A percentile compares a stretch with the other conserved stretches of the same genome.
Evolutionary conservation across 30 jellyfish, hydroid and myxozoan genomes (phyloP).

Genomic region (Nemopilema nomurai): DNA sequence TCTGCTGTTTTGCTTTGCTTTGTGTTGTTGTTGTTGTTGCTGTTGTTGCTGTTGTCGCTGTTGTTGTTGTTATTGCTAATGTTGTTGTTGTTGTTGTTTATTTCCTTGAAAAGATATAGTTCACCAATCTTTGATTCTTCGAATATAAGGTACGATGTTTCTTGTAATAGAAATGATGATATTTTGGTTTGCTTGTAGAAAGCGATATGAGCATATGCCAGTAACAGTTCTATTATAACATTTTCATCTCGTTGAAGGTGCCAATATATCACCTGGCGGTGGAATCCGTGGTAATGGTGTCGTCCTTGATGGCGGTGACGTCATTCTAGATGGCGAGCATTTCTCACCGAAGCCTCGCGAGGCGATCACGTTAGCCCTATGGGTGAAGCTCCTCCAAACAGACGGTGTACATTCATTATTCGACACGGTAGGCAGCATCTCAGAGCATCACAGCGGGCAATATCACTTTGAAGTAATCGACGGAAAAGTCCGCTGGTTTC

Average conservation of each 20-base stretch:
- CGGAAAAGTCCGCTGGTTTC: slow-evolving; percentile 89
- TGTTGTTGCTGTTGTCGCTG: no score
- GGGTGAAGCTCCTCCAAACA: slow-evolving; percentile 85
- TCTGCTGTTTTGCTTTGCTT: neutral
- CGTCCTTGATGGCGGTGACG: slow-evolving; percentile 89
- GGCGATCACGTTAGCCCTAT: slow-evolving; percentile 83
- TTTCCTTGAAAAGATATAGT: no score
- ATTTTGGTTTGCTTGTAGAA: no score
- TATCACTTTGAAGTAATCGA: slow-evolving; percentile 75
- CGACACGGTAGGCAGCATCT: slow-evolving; percentile 76
- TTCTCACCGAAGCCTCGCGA: slow-evolving; percentile 88
- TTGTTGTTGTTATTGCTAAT: no score
- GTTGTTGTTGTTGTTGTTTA: no score
- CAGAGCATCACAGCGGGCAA: slow-evolving; percentile 69
- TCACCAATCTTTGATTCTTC: no score
- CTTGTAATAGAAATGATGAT: no score
- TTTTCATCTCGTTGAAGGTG: slow-evolving; percentile 68
- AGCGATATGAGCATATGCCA: no score
- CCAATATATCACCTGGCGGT: slow-evolving; percentile 96
- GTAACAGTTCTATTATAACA: no score
- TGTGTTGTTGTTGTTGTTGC: no score
- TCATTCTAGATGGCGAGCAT: slow-evolving; percentile 79
- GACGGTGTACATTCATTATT: slow-evolving; percentile 83
- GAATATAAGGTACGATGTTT: no score
- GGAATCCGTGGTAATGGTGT: slow-evolving; percentile 98